These are phyloP conservation scores for Fragum whitleyi DNA, from an alignment of 2,888 invertebrate species.

Conservation along the genomic window DNA sequence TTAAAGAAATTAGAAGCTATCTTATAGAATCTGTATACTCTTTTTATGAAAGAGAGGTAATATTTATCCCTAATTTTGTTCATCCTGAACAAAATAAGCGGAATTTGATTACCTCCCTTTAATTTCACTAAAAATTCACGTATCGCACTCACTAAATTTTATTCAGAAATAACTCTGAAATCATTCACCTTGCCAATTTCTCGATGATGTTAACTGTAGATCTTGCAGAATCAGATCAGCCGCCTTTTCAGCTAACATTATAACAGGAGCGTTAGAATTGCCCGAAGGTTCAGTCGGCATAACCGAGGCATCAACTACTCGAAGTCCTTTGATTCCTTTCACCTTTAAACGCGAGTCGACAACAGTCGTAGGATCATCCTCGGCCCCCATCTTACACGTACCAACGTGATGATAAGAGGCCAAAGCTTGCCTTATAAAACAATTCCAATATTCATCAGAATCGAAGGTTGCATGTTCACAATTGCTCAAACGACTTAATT, in stretches of 20 bases:
- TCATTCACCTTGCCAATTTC: too few relatives aligned
- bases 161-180: too few relatives aligned
- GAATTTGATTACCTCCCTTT: too few relatives aligned
- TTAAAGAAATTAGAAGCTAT: too few relatives aligned
- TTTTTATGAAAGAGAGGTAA: too few relatives aligned
- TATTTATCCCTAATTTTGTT: too few relatives aligned
- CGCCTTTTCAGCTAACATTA: conserved; percentile 14
- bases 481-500: not conserved
- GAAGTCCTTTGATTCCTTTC: not conserved
- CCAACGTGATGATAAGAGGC: not conserved
- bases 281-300: conserved; percentile 9
- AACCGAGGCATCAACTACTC: conserved; percentile 12
- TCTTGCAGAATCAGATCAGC: conserved; percentile 9
- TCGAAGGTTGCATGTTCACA: not conserved
- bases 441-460: conserved; percentile 10
- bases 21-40: too few relatives aligned
- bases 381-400: conserved; percentile 16
- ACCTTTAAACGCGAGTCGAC: not conserved
- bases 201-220: not conserved
- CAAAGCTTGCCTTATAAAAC: not conserved
- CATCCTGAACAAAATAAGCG: too few relatives aligned
- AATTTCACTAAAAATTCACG: too few relatives aligned
- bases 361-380: not conserved
- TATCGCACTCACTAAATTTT: too few relatives aligned
- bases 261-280: conserved; percentile 7